phyloP scores from a whole-genome alignment of 2,888 invertebrate species.

The Choreutis nemorana region DNA sequence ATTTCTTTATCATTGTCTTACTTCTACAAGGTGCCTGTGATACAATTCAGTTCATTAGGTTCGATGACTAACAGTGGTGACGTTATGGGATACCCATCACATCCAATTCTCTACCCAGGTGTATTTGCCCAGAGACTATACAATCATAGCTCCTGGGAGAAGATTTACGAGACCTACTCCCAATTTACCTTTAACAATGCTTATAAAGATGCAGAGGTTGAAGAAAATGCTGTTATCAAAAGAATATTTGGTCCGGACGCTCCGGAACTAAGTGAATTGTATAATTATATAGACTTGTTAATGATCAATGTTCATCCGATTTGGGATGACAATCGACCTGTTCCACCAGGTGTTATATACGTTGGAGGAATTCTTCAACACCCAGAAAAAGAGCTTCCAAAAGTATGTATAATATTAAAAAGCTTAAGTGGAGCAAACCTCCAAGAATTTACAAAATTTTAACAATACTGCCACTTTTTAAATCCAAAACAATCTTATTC shows the following conservation, averaged over 20 bases:
- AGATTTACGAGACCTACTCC: slow-evolving; percentile 16
- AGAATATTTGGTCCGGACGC: slow-evolving; percentile 18
- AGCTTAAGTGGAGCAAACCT: too few relatives aligned
- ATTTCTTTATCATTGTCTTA: slow-evolving; percentile 16
- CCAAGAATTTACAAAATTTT: too few relatives aligned
- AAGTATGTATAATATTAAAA: slow-evolving; percentile 20
- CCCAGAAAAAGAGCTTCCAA: slow-evolving; percentile 31
- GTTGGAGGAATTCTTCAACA: slow-evolving; percentile 43
- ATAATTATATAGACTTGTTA: slow-evolving; percentile 29
- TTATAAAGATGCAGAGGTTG: slow-evolving; percentile 3
- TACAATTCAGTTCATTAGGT: slow-evolving; percentile 25
- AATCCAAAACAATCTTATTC: too few relatives aligned
- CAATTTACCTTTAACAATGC: slow-evolving; percentile 8
- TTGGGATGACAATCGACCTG: slow-evolving; percentile 30
- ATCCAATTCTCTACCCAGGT: slow-evolving; percentile 4
- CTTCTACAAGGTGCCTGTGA: slow-evolving; percentile 23
- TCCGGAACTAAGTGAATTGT: slow-evolving; percentile 16
- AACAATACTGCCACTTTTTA: too few relatives aligned
- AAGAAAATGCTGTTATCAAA: slow-evolving; percentile 12
- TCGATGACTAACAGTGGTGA: slow-evolving; percentile 2
- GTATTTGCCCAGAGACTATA: slow-evolving; percentile 1
- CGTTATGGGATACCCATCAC: slow-evolving; percentile 1
- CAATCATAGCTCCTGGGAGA: slow-evolving; percentile 15
- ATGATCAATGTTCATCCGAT: slow-evolving; percentile 41
- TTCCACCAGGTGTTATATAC: slow-evolving; percentile 35